Percentiles rank a stretch among this genome's conserved stretches.
These are phyloP conservation scores for Volucella inanis DNA, from an alignment of 2,888 invertebrate genomes.

Conservation along the genomic window DNA sequence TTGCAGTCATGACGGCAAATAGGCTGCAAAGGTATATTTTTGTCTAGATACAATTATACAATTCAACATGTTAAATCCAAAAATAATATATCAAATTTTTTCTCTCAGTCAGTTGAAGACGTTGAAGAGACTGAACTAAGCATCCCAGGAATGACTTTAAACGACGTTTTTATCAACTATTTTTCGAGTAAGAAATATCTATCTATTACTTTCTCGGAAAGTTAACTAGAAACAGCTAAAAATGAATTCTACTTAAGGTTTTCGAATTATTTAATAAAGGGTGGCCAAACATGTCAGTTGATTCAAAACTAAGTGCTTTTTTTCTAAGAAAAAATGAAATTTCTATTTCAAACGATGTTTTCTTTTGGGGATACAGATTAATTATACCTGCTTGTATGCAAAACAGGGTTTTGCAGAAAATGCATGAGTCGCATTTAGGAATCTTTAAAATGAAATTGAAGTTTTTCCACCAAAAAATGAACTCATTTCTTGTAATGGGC, in stretches of 20 bases:
- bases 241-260: neutral
- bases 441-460: constrained; percentile 70
- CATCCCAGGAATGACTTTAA: too few relatives aligned
- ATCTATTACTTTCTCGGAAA: neutral
- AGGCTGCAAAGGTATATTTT: constrained; percentile 21
- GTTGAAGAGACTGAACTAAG: neutral
- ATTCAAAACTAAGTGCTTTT: neutral
- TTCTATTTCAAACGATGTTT: neutral
- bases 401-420: constrained; percentile 8
- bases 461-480: constrained; percentile 31
- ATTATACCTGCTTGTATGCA: constrained; percentile 4
- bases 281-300: neutral
- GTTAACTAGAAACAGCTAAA: neutral
- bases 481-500: constrained; percentile 15
- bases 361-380: constrained; percentile 23
- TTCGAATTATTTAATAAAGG: neutral
- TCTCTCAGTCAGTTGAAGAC: neutral
- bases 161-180: neutral
- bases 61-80: neutral
- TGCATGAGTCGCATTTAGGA: constrained; percentile 44
- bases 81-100: neutral
- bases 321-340: neutral
- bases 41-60: neutral
- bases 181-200: neutral
- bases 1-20: constrained; percentile 37